A percentile compares a stretch with the other conserved stretches of the same genome.
Evolutionary conservation across 2,888 invertebrate genomes (phyloP).

Genomic region (Andrena hattorfiana): DNA sequence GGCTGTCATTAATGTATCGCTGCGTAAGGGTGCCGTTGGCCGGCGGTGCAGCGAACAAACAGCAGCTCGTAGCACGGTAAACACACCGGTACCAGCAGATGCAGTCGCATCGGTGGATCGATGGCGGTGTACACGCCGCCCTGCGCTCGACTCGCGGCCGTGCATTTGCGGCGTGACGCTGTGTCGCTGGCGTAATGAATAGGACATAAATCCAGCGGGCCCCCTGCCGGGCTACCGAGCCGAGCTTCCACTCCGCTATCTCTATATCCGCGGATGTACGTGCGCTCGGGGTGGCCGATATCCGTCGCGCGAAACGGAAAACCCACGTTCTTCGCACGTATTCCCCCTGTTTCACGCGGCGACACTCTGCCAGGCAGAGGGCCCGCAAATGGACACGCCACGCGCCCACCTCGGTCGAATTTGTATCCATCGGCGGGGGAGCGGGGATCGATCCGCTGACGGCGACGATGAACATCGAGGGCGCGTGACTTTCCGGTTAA

Average conservation of each 20-base stretch:
- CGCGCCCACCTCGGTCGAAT: slow-evolving; percentile 2
- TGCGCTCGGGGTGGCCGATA: not conserved
- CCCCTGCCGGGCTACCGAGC: slow-evolving; percentile 26
- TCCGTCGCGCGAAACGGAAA: slow-evolving; percentile 26
- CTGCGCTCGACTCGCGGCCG: slow-evolving; percentile 46
- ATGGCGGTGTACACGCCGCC: slow-evolving; percentile 21
- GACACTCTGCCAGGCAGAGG: not conserved
- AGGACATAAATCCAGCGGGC: slow-evolving; percentile 80
- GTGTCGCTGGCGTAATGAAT: slow-evolving; percentile 73
- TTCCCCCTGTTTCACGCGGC: slow-evolving; percentile 20
- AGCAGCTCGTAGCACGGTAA: slow-evolving; percentile 66
- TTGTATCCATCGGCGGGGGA: not conserved
- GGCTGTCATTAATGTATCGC: slow-evolving; percentile 81
- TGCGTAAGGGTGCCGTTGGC: slow-evolving; percentile 52
- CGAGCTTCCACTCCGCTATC: slow-evolving; percentile 16
- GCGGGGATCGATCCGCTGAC: not conserved
- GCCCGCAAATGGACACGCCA: not conserved
- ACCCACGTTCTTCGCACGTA: slow-evolving; percentile 13
- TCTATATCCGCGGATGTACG: not conserved
- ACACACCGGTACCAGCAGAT: slow-evolving; percentile 62
- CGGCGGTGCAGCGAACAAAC: slow-evolving; percentile 59
- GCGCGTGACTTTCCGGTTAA: too few relatives aligned
- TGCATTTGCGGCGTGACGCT: slow-evolving; percentile 73
- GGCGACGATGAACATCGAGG: too few relatives aligned
- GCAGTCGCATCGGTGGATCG: slow-evolving; percentile 50